Evolutionary conservation across 2,797 vertebrate genomes (phyloP).

Genomic region (Ficedula albicollis): DNA sequence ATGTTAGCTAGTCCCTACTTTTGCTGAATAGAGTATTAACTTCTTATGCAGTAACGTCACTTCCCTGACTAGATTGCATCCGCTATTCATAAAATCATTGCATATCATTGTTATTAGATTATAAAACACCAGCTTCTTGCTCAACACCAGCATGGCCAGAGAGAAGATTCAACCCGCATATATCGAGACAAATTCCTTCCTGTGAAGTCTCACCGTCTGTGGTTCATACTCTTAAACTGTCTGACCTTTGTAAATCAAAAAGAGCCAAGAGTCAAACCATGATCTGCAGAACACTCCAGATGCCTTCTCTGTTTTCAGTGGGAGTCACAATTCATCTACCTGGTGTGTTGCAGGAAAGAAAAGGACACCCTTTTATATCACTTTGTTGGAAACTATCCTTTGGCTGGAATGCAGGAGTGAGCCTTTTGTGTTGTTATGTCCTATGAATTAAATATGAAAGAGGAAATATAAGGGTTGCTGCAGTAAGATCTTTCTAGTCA

Average conservation of each 20-base stretch:
- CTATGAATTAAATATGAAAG: not conserved
- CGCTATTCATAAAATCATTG: not conserved
- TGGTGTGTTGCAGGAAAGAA: not conserved
- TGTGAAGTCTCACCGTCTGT: not conserved
- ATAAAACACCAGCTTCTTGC: not conserved
- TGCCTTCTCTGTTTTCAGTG: not conserved
- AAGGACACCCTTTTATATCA: not conserved
- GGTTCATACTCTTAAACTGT: not conserved
- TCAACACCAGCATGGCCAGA: not conserved
- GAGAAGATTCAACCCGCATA: not conserved
- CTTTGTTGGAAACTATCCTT: not conserved
- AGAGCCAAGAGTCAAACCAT: not conserved
- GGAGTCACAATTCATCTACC: not conserved
- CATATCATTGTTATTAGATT: not conserved
- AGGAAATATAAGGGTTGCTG: not conserved
- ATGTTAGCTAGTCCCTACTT: not conserved
- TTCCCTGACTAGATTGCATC: not conserved
- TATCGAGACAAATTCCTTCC: conserved; percentile 13
- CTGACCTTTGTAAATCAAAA: conserved; percentile 3
- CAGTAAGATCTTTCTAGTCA: not conserved
- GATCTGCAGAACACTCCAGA: not conserved
- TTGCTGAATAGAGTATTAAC: not conserved
- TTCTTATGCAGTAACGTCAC: not conserved
- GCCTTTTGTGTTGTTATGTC: not conserved
- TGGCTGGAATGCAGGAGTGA: not conserved